phyloP scores from a whole-genome alignment of 1,140 invertebrate species.

The Drosophila albomicans region DNA sequence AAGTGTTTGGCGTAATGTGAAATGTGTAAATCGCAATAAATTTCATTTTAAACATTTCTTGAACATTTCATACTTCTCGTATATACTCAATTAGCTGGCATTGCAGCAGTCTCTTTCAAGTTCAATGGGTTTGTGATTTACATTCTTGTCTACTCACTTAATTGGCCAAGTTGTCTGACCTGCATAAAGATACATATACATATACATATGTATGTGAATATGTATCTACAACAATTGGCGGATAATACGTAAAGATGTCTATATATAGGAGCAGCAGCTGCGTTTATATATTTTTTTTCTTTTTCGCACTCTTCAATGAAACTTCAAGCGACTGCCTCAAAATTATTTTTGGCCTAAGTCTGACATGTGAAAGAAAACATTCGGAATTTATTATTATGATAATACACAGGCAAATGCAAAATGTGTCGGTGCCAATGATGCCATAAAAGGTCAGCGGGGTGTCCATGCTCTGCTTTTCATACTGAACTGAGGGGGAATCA shows the following conservation, averaged over 20 bases:
- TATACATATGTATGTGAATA: conserved; percentile 8
- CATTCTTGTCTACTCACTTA: conserved; percentile 32
- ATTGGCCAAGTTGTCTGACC: conserved; percentile 43
- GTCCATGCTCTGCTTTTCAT: conserved; percentile 12
- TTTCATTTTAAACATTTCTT: conserved; percentile 21
- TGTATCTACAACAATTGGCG: conserved; percentile 31
- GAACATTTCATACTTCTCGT: conserved; percentile 8
- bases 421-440: conserved; percentile 24
- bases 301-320: conserved; percentile 50
- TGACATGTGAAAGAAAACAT: conserved; percentile 57
- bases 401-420: conserved; percentile 20
- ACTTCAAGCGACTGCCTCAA: conserved; percentile 44
- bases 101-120: conserved; percentile 25
- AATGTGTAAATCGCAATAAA: conserved; percentile 36
- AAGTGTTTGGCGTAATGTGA: conserved; percentile 36
- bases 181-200: conserved; percentile 31
- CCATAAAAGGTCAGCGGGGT: conserved; percentile 40
- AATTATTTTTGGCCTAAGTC: conserved; percentile 50
- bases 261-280: conserved; percentile 39
- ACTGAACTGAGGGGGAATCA: background rate
- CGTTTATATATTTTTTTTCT: background rate
- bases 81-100: conserved; percentile 36
- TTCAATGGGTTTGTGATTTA: conserved; percentile 46
- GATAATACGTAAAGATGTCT: background rate
- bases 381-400: conserved; percentile 48